Percentiles rank a stretch among this genome's conserved stretches.
phyloP scores from a whole-genome alignment of 2,113 vertebrate genomes.

The Bambusicola thoracicus region DNA sequence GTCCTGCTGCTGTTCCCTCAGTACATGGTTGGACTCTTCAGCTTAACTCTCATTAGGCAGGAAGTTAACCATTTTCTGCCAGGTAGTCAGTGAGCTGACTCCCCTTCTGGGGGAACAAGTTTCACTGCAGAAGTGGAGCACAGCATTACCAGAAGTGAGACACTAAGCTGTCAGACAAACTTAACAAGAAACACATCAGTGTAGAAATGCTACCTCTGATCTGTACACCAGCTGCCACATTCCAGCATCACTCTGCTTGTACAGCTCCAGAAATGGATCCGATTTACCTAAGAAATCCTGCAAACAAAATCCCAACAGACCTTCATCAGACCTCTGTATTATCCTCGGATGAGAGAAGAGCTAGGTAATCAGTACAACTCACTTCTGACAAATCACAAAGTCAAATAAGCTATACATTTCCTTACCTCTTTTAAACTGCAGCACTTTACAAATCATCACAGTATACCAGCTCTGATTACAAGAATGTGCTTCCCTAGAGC shows the following conservation, averaged over 20 bases:
- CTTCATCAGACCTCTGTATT: background rate
- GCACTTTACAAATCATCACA: background rate
- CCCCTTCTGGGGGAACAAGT: background rate
- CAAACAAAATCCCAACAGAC: background rate
- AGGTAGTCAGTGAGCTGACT: background rate
- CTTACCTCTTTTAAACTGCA: background rate
- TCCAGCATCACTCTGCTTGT: constrained; percentile 83
- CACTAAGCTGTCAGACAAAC: background rate
- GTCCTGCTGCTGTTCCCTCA: too few relatives aligned
- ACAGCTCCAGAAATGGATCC: constrained; percentile 91
- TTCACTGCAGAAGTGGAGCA: background rate
- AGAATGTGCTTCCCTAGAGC: background rate
- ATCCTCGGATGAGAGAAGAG: background rate
- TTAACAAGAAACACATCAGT: background rate
- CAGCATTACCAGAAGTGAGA: background rate
- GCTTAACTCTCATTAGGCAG: background rate
- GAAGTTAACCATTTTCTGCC: background rate
- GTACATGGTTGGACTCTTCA: background rate
- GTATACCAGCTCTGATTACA: background rate
- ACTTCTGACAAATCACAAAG: background rate
- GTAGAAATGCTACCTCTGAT: constrained; percentile 83
- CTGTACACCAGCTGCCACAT: constrained; percentile 90
- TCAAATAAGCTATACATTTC: background rate
- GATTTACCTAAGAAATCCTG: constrained; percentile 95
- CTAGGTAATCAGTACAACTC: background rate